These are phyloP conservation scores for Serilophus lunatus DNA, from an alignment of 2,113 vertebrate species.

Conservation along the genomic window DNA sequence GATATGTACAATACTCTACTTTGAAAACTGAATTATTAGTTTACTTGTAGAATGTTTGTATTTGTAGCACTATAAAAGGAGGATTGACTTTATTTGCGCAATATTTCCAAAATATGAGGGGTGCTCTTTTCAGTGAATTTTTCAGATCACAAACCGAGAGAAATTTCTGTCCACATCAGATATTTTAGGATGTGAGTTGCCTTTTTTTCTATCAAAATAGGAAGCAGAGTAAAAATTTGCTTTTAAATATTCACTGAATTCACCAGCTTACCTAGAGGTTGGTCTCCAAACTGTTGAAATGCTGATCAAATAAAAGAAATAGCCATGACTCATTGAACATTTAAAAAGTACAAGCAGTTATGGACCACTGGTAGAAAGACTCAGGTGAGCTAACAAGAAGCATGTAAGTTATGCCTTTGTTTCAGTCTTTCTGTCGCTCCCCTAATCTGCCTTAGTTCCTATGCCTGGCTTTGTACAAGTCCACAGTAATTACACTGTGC, in stretches of 20 bases:
- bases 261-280: neutral
- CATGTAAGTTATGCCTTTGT: neutral
- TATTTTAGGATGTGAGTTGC: neutral
- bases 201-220: neutral
- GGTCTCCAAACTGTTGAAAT: neutral
- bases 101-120: neutral
- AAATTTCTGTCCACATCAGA: neutral
- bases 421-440: neutral
- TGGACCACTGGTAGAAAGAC: neutral
- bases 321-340: fast-evolving
- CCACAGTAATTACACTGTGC: neutral
- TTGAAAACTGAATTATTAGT: neutral
- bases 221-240: neutral
- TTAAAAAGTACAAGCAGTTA: neutral
- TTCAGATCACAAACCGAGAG: neutral
- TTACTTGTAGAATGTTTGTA: neutral
- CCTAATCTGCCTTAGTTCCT: neutral
- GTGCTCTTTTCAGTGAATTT: neutral
- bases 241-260: neutral
- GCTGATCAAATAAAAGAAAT: neutral
- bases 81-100: neutral
- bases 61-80: neutral
- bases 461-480: neutral
- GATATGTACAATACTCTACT: neutral
- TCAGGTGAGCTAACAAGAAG: neutral